Evolutionary conservation across 2,797 vertebrate genomes (phyloP).

Genomic region (Chanos chanos): DNA sequence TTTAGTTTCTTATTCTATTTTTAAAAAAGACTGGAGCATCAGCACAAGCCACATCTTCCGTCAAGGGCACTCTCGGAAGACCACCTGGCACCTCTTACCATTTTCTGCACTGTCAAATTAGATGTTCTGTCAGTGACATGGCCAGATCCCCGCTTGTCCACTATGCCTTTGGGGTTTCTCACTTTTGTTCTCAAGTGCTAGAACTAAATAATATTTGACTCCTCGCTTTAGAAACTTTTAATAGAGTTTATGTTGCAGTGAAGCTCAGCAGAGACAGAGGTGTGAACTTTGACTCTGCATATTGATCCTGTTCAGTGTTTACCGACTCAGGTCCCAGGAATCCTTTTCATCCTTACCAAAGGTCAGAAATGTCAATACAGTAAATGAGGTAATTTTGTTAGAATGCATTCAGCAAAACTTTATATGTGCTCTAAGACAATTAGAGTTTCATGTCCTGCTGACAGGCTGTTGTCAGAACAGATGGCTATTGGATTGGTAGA

Average conservation of each 20-base stretch:
- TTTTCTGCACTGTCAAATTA: too few relatives aligned
- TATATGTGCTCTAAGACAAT: constrained; percentile 67
- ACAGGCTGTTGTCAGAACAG: constrained; percentile 62
- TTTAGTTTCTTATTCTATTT: too few relatives aligned
- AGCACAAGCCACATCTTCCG: too few relatives aligned
- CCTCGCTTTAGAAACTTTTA: constrained; percentile 65
- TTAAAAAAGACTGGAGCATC: too few relatives aligned
- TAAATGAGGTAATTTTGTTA: constrained; percentile 69
- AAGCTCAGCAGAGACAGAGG: constrained; percentile 57
- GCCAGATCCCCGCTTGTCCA: too few relatives aligned
- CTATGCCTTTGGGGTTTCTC: too few relatives aligned
- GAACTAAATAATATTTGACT: constrained; percentile 70
- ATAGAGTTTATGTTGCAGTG: constrained; percentile 65
- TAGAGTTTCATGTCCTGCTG: constrained; percentile 56
- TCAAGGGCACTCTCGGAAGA: too few relatives aligned
- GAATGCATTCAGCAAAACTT: constrained; percentile 72
- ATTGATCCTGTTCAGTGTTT: constrained; percentile 65
- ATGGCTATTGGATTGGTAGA: too few relatives aligned
- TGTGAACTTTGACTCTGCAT: constrained; percentile 69
- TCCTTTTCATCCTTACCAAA: constrained; percentile 50
- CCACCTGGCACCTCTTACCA: too few relatives aligned
- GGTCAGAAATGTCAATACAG: constrained; percentile 69
- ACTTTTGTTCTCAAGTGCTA: constrained; percentile 40
- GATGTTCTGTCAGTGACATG: too few relatives aligned
- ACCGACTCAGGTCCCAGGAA: constrained; percentile 62